Evolutionary conservation across 2,888 invertebrate genomes (phyloP), one percentile per base, ranked within the genome.

Genomic region (Drosophila demipolita): DNA sequence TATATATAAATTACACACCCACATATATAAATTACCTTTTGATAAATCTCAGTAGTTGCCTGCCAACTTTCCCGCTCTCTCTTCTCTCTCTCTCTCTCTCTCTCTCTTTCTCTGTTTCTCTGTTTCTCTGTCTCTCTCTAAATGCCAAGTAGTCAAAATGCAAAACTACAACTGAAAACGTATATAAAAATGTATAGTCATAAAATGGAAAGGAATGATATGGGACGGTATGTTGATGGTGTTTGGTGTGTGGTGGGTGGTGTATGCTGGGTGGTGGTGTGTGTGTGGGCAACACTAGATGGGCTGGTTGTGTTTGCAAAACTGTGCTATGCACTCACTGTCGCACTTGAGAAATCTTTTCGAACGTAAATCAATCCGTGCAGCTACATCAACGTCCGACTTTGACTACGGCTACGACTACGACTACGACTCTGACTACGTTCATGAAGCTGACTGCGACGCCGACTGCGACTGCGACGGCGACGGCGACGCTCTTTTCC

Each of bases 21-120:
- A 80, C 89, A 91, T 91, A 91, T 91, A 92, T 92, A 93, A 92
- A 92, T 93, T 92, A 93, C 92, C 93, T 92, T 92, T 92, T 93
- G 93, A 93, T 93, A 92, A 93, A 92, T 93, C 92, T 92, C 87
- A 91, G 92, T 85, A 89, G 87, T 90, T 83, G 83, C 52, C 67
- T 35, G 55, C 38, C 55, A n/a, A 50, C 65, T 40, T 20, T 55
- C 38, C 11, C 36, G 6, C 15, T 50, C 26, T 29, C 15, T 53
- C 29, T 48, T 20, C 38, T 1, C 54, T n/a, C 12, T 17, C 8
- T 55, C 4, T 23, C 17, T 35, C 2, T 59, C 35, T 23, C 45
- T 3, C 0, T 38, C 6, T 15, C 6, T 36, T 6, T 15, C 35
- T 35, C 58, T 20, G 17, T 15, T 6, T 23, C 33, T 38, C 6